A percentile compares a stretch with the other conserved stretches of the same genome.
phyloP scores from a whole-genome alignment of 1,140 invertebrate species.

The Oreohelix idahoensis region DNA sequence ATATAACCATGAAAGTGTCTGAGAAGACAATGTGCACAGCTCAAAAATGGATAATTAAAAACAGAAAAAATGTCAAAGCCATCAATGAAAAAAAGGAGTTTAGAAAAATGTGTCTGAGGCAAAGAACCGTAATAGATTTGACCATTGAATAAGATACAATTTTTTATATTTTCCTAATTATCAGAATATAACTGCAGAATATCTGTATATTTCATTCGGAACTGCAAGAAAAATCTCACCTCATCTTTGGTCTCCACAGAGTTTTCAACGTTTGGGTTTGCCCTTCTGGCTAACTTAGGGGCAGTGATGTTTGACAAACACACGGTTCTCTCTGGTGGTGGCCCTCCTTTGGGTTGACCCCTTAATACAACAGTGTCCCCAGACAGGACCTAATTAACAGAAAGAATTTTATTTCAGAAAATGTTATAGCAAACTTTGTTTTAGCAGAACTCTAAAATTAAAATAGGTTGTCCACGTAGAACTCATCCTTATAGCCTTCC shows the following conservation, averaged over 20 bases:
- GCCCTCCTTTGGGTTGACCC: constrained; percentile 83
- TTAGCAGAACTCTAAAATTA: not conserved
- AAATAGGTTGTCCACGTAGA: not conserved
- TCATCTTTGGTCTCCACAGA: constrained; percentile 86
- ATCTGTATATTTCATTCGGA: not conserved
- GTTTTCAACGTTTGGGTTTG: constrained; percentile 78
- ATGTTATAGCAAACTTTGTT: not conserved
- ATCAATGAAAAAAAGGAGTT: no score
- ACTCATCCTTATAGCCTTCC: no score
- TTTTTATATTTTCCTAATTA: not conserved
- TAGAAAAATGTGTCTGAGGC: no score
- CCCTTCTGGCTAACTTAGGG: constrained; percentile 87
- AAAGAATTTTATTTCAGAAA: not conserved
- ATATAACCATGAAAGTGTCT: no score
- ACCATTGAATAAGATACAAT: no score
- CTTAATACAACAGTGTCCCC: constrained; percentile 92
- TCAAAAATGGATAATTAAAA: no score
- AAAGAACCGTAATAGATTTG: no score
- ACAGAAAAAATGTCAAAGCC: no score
- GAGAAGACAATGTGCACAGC: no score
- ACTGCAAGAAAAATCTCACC: constrained; percentile 50
- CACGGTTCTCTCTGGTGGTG: constrained; percentile 92
- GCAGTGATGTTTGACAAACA: constrained; percentile 91
- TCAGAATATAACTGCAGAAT: not conserved
- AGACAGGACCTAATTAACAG: constrained; percentile 82